Evolutionary conservation across 2,113 vertebrate species (phyloP), one percentile per base, ranked within the genome.

Genomic region (Thunnus maccoyii): DNA sequence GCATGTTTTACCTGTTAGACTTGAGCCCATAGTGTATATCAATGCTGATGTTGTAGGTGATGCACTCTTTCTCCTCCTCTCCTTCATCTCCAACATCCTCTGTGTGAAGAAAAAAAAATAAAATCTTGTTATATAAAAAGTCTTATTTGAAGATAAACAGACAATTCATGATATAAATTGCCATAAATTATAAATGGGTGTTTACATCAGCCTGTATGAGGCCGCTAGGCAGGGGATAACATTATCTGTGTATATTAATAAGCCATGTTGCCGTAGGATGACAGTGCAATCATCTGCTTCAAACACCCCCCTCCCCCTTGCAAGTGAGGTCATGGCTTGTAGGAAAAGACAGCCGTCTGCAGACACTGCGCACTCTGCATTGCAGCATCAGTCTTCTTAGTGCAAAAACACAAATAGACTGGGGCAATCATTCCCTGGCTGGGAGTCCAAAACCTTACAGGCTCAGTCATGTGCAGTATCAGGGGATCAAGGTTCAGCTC

Each of bases 81-180:
- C 97, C 97, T 96, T 99, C 98, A 92, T 99, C 98, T 32, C 97
- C 96, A 63, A 99, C 98, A 88, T 99, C 98, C 97, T 99, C 98
- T 99, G 94, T 60, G 50, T 25, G 20, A 76, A 52, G 18, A 82
- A 70, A 4, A 70, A 4, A 80, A 72, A 92, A 58, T 36, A 9
- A 61, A 76, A 57, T 47, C 1, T 48, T 16, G 13, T 47, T 44
- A 20, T 65, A 2, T 22, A 14, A 6, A 32, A 30, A 20, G 3
- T 71, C 15, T 57, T 25, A 44, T 7, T 15, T 54, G 8, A 52
- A 25, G n/a, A 77, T 50, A 18, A 32, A 17, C 2, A 30, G 5
- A 17, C 3, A 32, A 3, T 14, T n/a, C 10, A 32, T 30, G 0
- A n/a, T 27, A 47, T 52, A 30, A 20, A 32, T 32, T 32, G 30